Evolutionary conservation across 2,797 vertebrate genomes (phyloP).

Genomic region (Melanotaenia parkinsoni): DNA sequence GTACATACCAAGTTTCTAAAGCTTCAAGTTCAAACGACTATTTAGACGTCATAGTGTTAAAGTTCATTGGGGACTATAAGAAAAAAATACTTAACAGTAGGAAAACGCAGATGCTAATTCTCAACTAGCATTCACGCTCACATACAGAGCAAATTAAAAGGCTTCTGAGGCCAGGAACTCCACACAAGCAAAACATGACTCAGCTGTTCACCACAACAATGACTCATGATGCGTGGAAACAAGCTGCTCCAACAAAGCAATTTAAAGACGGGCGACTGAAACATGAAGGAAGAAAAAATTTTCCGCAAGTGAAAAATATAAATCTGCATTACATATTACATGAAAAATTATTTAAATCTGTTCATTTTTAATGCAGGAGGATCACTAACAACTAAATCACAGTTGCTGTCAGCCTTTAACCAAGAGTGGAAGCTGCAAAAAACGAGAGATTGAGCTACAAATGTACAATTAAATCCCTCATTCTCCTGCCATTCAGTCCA

Average conservation of each 20-base stretch:
- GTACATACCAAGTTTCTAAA: not conserved
- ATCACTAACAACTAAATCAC: not conserved
- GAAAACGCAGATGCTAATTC: not conserved
- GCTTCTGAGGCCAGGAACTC: constrained; percentile 36
- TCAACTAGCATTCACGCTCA: not conserved
- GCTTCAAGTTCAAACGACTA: not conserved
- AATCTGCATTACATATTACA: not conserved
- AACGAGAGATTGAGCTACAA: not conserved
- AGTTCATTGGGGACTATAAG: not conserved
- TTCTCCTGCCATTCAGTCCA: not conserved
- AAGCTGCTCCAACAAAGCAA: not conserved
- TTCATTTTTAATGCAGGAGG: not conserved
- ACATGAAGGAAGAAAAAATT: not conserved
- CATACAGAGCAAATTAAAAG: constrained; percentile 1
- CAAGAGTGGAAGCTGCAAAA: not conserved
- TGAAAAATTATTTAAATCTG: no score
- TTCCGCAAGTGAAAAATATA: not conserved
- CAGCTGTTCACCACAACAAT: constrained; percentile 29
- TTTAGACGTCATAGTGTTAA: not conserved
- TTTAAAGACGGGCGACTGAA: not conserved
- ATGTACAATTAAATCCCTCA: not conserved
- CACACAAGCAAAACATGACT: constrained; percentile 33
- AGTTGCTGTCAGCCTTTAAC: no score
- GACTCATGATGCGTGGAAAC: constrained; percentile 33
- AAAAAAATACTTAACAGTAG: not conserved